Evolutionary conservation across 2,113 vertebrate species (phyloP).

Genomic region (Harpagus bidentatus): DNA sequence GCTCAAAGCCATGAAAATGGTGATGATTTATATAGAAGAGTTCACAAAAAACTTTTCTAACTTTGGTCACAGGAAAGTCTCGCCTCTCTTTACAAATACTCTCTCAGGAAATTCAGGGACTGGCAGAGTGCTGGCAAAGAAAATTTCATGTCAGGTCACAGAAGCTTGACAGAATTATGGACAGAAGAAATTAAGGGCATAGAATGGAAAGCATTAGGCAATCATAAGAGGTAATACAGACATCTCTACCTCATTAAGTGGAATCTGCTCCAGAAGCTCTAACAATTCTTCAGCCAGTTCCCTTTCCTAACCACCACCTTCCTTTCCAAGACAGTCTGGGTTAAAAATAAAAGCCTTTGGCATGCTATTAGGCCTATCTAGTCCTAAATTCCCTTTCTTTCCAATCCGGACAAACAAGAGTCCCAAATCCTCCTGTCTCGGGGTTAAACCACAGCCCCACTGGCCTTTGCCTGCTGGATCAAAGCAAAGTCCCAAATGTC

Average conservation of each 20-base stretch:
- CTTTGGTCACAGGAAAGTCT: neutral
- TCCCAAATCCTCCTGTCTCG: neutral
- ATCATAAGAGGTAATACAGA: neutral
- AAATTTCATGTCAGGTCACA: neutral
- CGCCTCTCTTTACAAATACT: neutral
- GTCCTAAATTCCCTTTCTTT: neutral
- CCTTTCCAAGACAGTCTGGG: neutral
- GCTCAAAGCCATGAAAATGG: neutral
- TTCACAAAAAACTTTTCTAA: neutral
- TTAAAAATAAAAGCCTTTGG: neutral
- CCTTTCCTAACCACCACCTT: neutral
- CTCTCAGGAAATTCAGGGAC: neutral
- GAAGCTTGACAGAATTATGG: neutral
- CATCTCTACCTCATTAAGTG: neutral
- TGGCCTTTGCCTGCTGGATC: neutral
- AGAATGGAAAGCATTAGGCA: neutral
- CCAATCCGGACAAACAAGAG: neutral
- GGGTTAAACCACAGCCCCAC: neutral
- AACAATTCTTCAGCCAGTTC: neutral
- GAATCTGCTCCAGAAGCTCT: neutral
- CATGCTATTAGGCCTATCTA: neutral
- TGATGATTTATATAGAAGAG: neutral
- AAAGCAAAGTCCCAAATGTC: neutral
- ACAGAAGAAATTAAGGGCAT: neutral
- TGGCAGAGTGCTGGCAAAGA: neutral